Base-by-base conservation (phyloP, 2,113 vertebrate genomes). In the Hippocampus abdominalis region DNA sequence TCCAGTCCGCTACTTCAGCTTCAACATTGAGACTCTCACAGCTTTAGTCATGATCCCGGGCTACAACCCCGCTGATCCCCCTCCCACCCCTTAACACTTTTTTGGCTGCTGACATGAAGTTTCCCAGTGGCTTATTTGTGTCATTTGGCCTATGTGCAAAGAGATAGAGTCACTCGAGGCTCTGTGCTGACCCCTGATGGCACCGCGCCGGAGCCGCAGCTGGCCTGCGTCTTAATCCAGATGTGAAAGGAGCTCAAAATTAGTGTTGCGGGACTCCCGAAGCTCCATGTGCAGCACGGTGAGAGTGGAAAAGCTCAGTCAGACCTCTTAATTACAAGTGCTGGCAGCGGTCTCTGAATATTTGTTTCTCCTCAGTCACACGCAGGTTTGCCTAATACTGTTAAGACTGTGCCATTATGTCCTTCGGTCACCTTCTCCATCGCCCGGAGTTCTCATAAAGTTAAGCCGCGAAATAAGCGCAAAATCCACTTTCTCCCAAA, bases 121-220 rank as follows among this genome's bases (percentile, higher is more conserved):
- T 73, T 66, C 73, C 67, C 78, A 69, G 68, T 71, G 49, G 65
- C 68, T 64, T 85, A 79, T 77, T 54, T 79, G 75, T 75, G 76
- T 87, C 80, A 75, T 75, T 72, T 75, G 75, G 70, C 54, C 54
- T 16, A 56, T 75, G 66, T 73, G 74, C 70, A 74, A 75, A 76
- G 81, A 81, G 74, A 82, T 84, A 80, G 82, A 88, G 75, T 71
- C 68, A 70, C 66, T 76, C 75, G 74, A 66, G 74, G 76, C 68
- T 76, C 71, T n/a, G 66, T 40, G 73, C 71, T 84, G 81, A 89
- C 87, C 87, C 81, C 74, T 51, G 61, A 84, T 75, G 81, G 79
- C 72, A 20, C 64, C 27, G 25, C 29, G 69, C 78, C 82, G 80
- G 72, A 82, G 75, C 68, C 81, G 77, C 85, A 86, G 85, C 86